These are phyloP conservation scores for Melanotaenia duboulayi DNA, from an alignment of 2,113 vertebrate genomes.

Conservation along the genomic window DNA sequence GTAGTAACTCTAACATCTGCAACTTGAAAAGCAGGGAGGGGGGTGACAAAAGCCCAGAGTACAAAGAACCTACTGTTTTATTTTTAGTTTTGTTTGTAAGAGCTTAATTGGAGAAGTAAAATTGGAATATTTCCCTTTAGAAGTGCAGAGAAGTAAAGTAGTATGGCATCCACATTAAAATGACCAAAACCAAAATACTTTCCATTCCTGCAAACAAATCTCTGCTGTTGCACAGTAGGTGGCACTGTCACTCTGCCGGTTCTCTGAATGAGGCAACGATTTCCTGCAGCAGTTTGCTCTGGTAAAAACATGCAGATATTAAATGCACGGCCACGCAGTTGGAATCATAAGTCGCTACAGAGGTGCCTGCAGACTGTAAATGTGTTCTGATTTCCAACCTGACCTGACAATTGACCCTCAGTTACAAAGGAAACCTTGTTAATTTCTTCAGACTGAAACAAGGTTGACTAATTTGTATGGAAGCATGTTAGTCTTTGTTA, in stretches of 20 bases:
- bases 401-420: constrained; percentile 55
- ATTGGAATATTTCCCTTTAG: too few relatives aligned
- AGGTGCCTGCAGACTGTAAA: constrained; percentile 45
- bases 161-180: too few relatives aligned
- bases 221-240: constrained; percentile 65
- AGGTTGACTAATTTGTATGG: constrained; percentile 51
- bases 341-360: constrained; percentile 42
- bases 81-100: not conserved
- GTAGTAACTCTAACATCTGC: constrained; percentile 6
- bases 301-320: constrained; percentile 49
- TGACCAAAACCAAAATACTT: not conserved
- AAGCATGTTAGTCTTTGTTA: constrained; percentile 46
- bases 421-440: constrained; percentile 55
- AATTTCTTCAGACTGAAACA: constrained; percentile 47
- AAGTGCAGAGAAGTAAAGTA: not conserved
- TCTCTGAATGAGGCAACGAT: not conserved
- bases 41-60: too few relatives aligned
- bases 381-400: constrained; percentile 40
- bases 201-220: not conserved
- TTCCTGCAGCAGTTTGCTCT: not conserved
- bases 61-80: not conserved
- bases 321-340: constrained; percentile 63
- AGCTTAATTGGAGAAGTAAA: not conserved
- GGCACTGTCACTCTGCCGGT: constrained; percentile 68
- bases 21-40: not conserved